Percentiles rank a stretch among this genome's conserved stretches.
These are phyloP conservation scores for Halictus rubicundus DNA, from an alignment of 1,140 invertebrate species.

Conservation along the genomic window DNA sequence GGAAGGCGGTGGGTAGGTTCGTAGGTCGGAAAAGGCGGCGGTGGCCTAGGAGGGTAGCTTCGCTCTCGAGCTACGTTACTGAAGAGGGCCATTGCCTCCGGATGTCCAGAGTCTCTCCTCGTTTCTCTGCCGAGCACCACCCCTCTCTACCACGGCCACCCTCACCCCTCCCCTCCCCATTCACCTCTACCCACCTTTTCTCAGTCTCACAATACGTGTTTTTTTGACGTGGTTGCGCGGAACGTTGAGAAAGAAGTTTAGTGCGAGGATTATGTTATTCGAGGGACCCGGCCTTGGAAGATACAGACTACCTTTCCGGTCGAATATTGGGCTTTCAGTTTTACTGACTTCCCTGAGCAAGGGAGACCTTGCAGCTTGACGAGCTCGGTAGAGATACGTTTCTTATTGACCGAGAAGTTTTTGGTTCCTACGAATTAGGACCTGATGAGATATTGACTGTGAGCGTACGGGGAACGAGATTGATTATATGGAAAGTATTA, in stretches of 20 bases:
- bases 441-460: too few species aligned
- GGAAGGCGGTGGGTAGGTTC: constrained; percentile 52
- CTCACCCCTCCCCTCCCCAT: neutral
- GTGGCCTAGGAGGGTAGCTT: constrained; percentile 55
- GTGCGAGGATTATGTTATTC: constrained; percentile 31
- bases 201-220: constrained; percentile 6
- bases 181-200: neutral
- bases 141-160: neutral
- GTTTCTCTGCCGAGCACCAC: constrained; percentile 19
- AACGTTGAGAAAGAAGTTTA: constrained; percentile 29
- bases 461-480: too few species aligned
- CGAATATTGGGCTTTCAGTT: constrained; percentile 4
- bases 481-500: too few species aligned
- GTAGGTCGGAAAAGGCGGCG: constrained; percentile 49
- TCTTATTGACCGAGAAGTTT: too few species aligned
- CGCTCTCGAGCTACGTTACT: constrained; percentile 43
- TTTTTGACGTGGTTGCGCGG: constrained; percentile 24
- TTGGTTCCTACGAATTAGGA: too few species aligned
- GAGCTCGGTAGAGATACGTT: too few species aligned
- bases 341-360: neutral
- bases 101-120: constrained; percentile 51
- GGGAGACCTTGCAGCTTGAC: too few species aligned
- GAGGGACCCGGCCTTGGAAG: neutral
- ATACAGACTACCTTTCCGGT: constrained; percentile 1
- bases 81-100: constrained; percentile 61